Percentiles rank a stretch among this genome's conserved stretches.
These are phyloP conservation scores for Meles meles DNA, from an alignment of 2,113 vertebrate genomes.

Conservation along the genomic window DNA sequence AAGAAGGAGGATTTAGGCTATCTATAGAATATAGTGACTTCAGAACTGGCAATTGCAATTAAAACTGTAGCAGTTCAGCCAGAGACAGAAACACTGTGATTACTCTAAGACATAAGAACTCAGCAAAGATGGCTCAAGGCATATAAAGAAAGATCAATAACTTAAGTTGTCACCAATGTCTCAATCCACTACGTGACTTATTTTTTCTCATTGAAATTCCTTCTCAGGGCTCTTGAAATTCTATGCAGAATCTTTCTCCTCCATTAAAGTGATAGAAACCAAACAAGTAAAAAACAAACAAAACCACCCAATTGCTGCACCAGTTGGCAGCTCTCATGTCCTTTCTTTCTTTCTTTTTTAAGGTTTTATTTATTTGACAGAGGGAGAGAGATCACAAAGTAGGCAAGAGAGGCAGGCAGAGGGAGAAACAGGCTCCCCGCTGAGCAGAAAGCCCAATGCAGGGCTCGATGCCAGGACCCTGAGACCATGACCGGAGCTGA, in stretches of 20 bases:
- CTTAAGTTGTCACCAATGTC: neutral
- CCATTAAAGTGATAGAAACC: neutral
- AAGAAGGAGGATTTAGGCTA: neutral
- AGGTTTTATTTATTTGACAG: too few species aligned
- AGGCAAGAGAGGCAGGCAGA: too few species aligned
- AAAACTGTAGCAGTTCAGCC: neutral
- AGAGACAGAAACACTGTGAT: neutral
- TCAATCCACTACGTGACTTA: neutral
- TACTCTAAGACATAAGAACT: neutral
- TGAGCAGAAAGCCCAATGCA: too few species aligned
- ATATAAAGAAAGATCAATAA: slow-evolving; percentile 49
- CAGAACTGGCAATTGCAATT: neutral
- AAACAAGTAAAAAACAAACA: neutral
- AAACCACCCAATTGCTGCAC: neutral
- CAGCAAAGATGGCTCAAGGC: neutral
- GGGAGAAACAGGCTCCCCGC: too few species aligned
- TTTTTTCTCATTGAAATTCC: neutral
- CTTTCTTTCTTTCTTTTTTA: neutral
- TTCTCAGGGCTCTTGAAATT: neutral
- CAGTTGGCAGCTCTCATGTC: neutral
- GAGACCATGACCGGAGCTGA: too few species aligned
- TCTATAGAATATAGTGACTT: neutral
- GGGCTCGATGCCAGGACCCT: too few species aligned
- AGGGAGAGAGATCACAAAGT: too few species aligned
- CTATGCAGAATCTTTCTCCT: neutral